Evolutionary conservation across 2,113 vertebrate genomes (phyloP), one percentile per base, ranked within the genome.

Genomic region (Chaenocephalus aceratus): DNA sequence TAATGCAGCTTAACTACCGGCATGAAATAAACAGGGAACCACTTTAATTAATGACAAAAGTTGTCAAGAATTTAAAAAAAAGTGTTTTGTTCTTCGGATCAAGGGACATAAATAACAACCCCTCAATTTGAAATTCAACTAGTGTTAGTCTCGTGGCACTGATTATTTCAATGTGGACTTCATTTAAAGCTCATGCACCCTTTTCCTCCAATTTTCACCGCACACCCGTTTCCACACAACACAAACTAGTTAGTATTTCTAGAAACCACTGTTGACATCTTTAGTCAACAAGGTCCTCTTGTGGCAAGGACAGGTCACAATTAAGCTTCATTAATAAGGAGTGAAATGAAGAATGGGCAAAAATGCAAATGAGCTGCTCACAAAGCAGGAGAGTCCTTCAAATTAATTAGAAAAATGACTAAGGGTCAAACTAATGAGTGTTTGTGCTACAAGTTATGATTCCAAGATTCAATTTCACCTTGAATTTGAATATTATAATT

Each of bases 311-410:
- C 80, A 57, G 71, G 83, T 85, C 82, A 79, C 45, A 53, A 34
- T 59, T 72, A 72, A 53, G 14, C 7, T 56, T 36, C 48, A 62
- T 53, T 76, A 83, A 78, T 66, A 62, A 51, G 21, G 21, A 67
- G 71, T 46, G 53, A 72, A 68, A 76, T 61, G 49, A 74, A 75
- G 88, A 77, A 85, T 54, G 41, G 52, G 52, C 30, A 16, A 12
- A 77, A 72, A 83, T 83, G 79, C 82, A 80, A 87, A 85, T 67
- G 52, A 62, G 65, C 65, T 66, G 12, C 60, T 81, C 59, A 86
- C 71, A 80, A 72, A 53, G 46, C 80, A 80, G 18, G 12, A 61
- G 49, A 81, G 30, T 61, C 53, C 60, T 56, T 78, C 59, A 71
- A 64, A 85, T 54, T 79, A 72, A 80, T 79, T 76, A 87, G 41